Evolutionary conservation across 2,888 invertebrate genomes (phyloP).

Genomic region (Eustalomyia histrio): DNA sequence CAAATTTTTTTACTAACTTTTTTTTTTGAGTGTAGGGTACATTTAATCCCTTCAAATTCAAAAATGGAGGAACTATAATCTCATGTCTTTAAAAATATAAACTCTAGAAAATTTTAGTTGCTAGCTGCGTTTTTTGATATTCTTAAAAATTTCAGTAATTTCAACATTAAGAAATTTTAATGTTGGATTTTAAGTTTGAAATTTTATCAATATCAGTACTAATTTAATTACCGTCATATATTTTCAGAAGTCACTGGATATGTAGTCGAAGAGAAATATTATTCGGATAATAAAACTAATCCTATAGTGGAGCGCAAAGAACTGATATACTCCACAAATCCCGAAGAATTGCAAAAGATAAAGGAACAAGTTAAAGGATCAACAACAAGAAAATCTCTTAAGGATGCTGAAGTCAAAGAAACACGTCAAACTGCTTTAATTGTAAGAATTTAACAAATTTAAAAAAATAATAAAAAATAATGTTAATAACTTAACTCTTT

Average conservation of each 20-base stretch:
- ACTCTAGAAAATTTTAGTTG: too few relatives aligned
- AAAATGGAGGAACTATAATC: too few relatives aligned
- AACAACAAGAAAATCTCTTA: slow-evolving; percentile 8
- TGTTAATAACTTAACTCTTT: background rate
- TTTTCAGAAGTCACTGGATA: slow-evolving; percentile 85
- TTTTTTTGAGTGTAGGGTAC: too few relatives aligned
- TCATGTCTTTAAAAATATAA: too few relatives aligned
- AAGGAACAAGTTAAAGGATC: slow-evolving; percentile 63
- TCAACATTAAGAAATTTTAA: too few relatives aligned
- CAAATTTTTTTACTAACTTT: too few relatives aligned
- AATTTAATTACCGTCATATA: too few relatives aligned
- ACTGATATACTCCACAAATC: slow-evolving; percentile 85
- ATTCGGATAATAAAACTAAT: slow-evolving; percentile 85
- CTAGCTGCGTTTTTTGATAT: too few relatives aligned
- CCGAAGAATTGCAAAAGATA: slow-evolving; percentile 78
- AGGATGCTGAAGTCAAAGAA: slow-evolving; percentile 44
- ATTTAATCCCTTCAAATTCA: too few relatives aligned
- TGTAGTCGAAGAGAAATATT: slow-evolving; percentile 84
- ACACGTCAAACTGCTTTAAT: slow-evolving; percentile 40
- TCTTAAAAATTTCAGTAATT: too few relatives aligned
- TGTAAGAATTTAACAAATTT: slow-evolving; percentile 12
- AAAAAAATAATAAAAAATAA: background rate
- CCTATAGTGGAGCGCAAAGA: slow-evolving; percentile 86
- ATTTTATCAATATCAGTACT: too few relatives aligned
- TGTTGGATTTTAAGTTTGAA: too few relatives aligned